Conservation (phyloP, 2,113 vertebrate genomes). For the Cyphotilapia sp. region DNA sequence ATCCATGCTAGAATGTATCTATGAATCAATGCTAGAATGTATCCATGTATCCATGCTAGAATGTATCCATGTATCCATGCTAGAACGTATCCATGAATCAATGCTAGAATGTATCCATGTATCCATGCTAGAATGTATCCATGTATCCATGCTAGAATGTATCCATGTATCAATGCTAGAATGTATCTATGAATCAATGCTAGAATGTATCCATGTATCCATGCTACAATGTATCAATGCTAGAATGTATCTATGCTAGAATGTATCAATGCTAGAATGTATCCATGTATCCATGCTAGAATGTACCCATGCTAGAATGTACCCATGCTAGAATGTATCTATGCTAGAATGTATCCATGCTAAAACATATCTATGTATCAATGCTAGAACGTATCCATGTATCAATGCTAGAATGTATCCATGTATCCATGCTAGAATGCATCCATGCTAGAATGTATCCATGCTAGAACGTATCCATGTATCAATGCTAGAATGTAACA, state of each 20-base stretch:
- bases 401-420: rapidly evolving
- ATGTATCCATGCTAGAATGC: rapidly evolving
- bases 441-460: rapidly evolving
- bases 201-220: too few relatives aligned
- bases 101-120: too few relatives aligned
- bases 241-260: rapidly evolving
- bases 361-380: rapidly evolving
- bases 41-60: rapidly evolving
- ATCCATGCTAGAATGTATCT: rapidly evolving
- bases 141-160: rapidly evolving
- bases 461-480: rapidly evolving
- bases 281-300: rapidly evolving
- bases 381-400: rapidly evolving
- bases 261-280: rapidly evolving
- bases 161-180: too few relatives aligned
- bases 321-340: rapidly evolving
- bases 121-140: rapidly evolving
- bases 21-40: rapidly evolving
- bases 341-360: rapidly evolving
- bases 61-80: rapidly evolving
- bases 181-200: rapidly evolving
- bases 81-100: rapidly evolving
- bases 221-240: rapidly evolving
- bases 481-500: neutral
- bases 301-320: rapidly evolving